Percentiles rank a stretch among this genome's conserved stretches.
Evolutionary conservation across 2,888 invertebrate species (phyloP).

Genomic region (Pollenia amentaria): DNA sequence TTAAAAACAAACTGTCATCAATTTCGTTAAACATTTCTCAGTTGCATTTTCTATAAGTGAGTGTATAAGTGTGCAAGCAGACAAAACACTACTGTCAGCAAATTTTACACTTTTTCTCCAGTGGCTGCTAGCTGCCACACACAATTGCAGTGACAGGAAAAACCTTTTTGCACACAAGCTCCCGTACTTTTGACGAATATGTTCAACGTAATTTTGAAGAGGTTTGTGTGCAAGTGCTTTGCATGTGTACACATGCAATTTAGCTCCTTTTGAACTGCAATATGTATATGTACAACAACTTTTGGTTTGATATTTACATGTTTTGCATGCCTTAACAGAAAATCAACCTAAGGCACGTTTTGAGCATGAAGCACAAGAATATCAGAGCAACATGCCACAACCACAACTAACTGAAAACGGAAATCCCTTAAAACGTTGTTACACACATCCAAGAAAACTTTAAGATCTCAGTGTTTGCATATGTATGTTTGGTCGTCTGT

Average conservation of each 20-base stretch:
- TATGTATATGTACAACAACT: constrained; percentile 59
- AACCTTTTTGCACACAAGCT: constrained; percentile 2
- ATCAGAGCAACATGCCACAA: constrained; percentile 66
- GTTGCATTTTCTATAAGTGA: not conserved
- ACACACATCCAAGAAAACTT: constrained; percentile 42
- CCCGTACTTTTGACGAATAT: not conserved
- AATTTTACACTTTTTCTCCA: constrained; percentile 65
- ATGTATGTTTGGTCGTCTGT: constrained; percentile 18
- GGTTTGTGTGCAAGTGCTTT: constrained; percentile 1
- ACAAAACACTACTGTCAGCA: constrained; percentile 70
- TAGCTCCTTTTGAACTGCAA: constrained; percentile 62
- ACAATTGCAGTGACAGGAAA: constrained; percentile 41
- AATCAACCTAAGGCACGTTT: constrained; percentile 74
- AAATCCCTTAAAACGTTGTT: constrained; percentile 66
- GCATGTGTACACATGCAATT: constrained; percentile 58
- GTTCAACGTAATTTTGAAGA: not conserved
- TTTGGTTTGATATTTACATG: constrained; percentile 73
- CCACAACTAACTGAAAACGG: constrained; percentile 73
- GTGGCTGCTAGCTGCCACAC: constrained; percentile 52
- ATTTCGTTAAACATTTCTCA: constrained; percentile 32
- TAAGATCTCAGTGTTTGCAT: not conserved
- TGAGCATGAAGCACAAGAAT: constrained; percentile 60
- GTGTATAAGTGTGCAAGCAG: constrained; percentile 26
- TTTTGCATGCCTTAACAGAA: constrained; percentile 69
- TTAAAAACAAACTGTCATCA: constrained; percentile 68